Evolutionary conservation across 1,140 invertebrate species (phyloP).

Genomic region (Anthonomus grandis): DNA sequence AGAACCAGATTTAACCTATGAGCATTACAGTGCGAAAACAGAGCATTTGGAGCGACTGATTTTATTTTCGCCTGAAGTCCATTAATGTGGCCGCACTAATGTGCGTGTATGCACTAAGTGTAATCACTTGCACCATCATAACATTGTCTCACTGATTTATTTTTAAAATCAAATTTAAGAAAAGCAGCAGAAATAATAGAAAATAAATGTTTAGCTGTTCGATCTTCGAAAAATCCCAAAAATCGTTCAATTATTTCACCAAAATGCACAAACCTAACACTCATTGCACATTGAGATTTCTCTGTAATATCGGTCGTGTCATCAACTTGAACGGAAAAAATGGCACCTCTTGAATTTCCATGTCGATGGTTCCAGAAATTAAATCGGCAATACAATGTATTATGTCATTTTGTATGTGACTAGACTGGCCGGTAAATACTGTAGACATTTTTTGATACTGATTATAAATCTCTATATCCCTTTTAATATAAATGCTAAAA

Average conservation of each 20-base stretch:
- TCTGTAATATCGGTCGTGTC: background rate
- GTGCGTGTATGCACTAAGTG: background rate
- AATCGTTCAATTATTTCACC: background rate
- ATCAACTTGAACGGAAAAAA: constrained; percentile 19
- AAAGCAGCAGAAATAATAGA: background rate
- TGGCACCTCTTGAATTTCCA: constrained; percentile 10
- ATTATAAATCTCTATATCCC: constrained; percentile 12
- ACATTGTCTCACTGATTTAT: constrained; percentile 10
- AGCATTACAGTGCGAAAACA: constrained; percentile 12
- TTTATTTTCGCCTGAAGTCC: constrained; percentile 12
- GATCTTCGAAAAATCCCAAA: no score
- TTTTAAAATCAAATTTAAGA: background rate
- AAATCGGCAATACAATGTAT: constrained; percentile 18
- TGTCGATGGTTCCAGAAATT: constrained; percentile 12
- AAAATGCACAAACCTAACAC: background rate
- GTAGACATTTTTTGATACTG: constrained; percentile 22
- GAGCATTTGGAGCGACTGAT: constrained; percentile 1
- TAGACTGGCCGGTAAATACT: constrained; percentile 24
- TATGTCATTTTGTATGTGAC: constrained; percentile 25
- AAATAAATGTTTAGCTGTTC: background rate
- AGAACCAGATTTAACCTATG: constrained; percentile 11
- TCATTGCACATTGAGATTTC: background rate
- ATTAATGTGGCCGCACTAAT: no score
- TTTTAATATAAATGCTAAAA: constrained; percentile 16
- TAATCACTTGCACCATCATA: constrained; percentile 14